Evolutionary conservation across 2,113 vertebrate genomes (phyloP), one percentile per base, ranked within the genome.

Genomic region (Tragelaphus scriptus): DNA sequence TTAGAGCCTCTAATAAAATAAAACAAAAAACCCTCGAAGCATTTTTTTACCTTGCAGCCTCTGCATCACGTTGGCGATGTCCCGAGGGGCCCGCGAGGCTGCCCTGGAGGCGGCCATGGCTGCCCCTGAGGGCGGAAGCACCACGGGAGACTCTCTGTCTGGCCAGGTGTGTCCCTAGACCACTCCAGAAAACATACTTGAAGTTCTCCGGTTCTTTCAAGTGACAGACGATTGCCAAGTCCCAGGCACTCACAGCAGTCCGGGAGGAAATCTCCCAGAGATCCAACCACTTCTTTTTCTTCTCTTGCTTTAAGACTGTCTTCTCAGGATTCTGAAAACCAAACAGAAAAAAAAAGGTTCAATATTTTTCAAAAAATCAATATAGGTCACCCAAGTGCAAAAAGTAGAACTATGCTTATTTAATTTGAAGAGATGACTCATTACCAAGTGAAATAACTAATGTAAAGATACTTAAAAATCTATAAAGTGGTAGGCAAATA

Each of bases 21-120:
- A 6, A 19, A 26, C 51, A 61, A 63, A 8, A 3, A 2, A 0
- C 0, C 15, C 26, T 44, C 2, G 19, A 3, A 0, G 11, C 6
- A 1, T 21, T 80, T 68, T 75, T 0, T 98, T 99, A 99, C 99
- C 99, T 99, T 99, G 99, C 97, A 99, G 99, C 96, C 99, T 99
- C 96, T 99, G 99, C 99, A 99, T 99, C 98, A 99, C 99, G 17
- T 99, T 99, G 97, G 99, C 98, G 49, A 99, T 99, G 98, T 99
- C 99, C 97, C 99, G 99, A 87, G 99, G 93, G 59, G 99, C 98
- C 97, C 99, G 98, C 26, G 99, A 91, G 9, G 98, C 98, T 17
- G 98, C 98, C 51, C 99, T 98, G 93, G 99, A 99, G 47, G 99
- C 99, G 47, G 99, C 99, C 99, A 99, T 99, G 98, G 85, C 91